Evolutionary conservation across 2,113 vertebrate species (phyloP).

Genomic region (Leucoraja erinaceus): DNA sequence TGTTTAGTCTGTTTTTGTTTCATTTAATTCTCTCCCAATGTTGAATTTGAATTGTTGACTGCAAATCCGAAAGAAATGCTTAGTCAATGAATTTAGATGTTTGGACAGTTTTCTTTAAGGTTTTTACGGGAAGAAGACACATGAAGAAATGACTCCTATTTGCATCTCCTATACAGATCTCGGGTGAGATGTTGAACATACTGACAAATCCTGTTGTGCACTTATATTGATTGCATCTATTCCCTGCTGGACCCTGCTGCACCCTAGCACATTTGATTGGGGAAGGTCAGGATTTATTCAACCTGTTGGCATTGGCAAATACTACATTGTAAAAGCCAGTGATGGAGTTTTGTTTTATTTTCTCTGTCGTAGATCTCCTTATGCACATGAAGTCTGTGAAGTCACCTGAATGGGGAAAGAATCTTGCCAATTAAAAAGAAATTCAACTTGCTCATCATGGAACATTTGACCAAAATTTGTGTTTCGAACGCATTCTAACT

Average conservation of each 20-base stretch:
- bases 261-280: background rate
- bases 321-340: background rate
- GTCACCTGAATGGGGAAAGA: slow-evolving; percentile 10
- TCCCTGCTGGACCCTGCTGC: background rate
- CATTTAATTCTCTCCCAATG: background rate
- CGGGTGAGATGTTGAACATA: background rate
- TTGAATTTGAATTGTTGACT: slow-evolving; percentile 2
- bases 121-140: slow-evolving; percentile 18
- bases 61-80: slow-evolving; percentile 2
- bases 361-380: slow-evolving; percentile 21
- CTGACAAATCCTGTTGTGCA: background rate
- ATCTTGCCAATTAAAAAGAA: slow-evolving; percentile 28
- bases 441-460: background rate
- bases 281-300: background rate
- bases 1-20: background rate
- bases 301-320: background rate
- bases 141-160: background rate
- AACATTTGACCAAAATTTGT: background rate
- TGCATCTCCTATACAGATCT: background rate
- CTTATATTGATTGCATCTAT: background rate
- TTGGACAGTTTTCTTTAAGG: background rate
- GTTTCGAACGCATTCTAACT: background rate
- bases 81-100: background rate
- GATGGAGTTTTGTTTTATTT: background rate
- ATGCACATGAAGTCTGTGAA: background rate